These are phyloP conservation scores for Gerris buenoi DNA, from an alignment of 1,140 invertebrate genomes.

Conservation along the genomic window DNA sequence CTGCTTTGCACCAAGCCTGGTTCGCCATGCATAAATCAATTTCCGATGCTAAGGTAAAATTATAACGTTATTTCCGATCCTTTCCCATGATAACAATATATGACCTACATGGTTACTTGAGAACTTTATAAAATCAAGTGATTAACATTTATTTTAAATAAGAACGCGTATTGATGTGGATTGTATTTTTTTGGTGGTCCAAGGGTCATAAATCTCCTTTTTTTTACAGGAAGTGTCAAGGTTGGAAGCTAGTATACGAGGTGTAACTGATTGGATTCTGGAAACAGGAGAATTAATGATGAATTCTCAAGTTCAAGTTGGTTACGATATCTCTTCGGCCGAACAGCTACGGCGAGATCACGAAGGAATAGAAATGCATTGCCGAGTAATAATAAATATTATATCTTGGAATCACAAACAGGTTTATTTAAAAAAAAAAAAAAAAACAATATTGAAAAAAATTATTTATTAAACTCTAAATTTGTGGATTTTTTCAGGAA, in stretches of 20 bases:
- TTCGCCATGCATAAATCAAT: constrained; percentile 40
- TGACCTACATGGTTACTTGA: no score
- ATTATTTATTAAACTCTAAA: no score
- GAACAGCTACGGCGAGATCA: constrained; percentile 53
- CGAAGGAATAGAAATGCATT: constrained; percentile 59
- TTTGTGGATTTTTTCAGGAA: no score
- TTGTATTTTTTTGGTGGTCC: neutral
- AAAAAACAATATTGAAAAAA: no score
- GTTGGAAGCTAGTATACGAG: constrained; percentile 44
- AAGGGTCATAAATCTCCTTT: neutral
- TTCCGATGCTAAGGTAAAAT: constrained; percentile 34
- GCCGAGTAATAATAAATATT: constrained; percentile 45
- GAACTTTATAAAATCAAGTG: no score
- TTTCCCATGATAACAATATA: no score
- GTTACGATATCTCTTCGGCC: constrained; percentile 50
- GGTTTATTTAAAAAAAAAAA: no score
- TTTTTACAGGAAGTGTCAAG: constrained; percentile 35
- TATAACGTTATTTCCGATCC: neutral
- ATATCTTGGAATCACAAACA: no score
- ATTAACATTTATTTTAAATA: neutral
- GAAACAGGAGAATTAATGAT: constrained; percentile 54
- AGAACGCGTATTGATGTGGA: neutral
- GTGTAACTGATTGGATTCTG: constrained; percentile 61
- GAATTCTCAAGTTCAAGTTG: constrained; percentile 51
- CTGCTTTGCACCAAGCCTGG: constrained; percentile 38